Conservation (phyloP, 2,797 vertebrate genomes). For the Microctenopoma steveboyesi region DNA sequence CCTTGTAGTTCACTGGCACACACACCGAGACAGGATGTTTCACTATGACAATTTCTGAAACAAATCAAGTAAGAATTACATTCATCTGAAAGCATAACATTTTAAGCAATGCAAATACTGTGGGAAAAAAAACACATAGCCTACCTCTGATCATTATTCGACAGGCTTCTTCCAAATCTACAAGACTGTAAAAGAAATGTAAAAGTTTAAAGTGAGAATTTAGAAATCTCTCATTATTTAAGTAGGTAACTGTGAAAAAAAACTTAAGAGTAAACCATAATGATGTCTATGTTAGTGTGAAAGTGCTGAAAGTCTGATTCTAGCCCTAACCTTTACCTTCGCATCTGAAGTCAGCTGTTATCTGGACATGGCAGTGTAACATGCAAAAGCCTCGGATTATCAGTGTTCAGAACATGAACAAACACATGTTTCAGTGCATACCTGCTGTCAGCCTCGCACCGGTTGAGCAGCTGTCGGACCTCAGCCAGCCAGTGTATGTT, state of each 20-base stretch:
- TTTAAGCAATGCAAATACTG: background rate
- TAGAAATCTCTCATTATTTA: background rate
- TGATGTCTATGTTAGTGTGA: background rate
- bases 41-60: constrained; percentile 84
- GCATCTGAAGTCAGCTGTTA: constrained; percentile 23
- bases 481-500: constrained; percentile 5
- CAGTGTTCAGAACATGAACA: too few relatives aligned
- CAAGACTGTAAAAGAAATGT: constrained; percentile 20
- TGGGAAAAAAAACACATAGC: background rate
- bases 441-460: constrained; percentile 51
- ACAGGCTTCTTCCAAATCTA: constrained; percentile 25
- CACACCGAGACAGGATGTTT: constrained; percentile 83
- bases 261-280: background rate
- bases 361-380: too few relatives aligned
- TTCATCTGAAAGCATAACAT: background rate
- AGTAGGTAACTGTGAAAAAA: too few relatives aligned
- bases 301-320: background rate
- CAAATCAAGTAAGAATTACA: constrained; percentile 10
- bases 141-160: constrained; percentile 77
- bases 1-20: constrained; percentile 81
- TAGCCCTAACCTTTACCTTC: constrained; percentile 4
- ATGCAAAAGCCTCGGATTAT: background rate
- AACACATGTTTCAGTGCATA: constrained; percentile 31
- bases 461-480: constrained; percentile 20
- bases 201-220: background rate